Evolutionary conservation across 1,140 invertebrate species (phyloP).

Genomic region (Zaprionus camerounensis): DNA sequence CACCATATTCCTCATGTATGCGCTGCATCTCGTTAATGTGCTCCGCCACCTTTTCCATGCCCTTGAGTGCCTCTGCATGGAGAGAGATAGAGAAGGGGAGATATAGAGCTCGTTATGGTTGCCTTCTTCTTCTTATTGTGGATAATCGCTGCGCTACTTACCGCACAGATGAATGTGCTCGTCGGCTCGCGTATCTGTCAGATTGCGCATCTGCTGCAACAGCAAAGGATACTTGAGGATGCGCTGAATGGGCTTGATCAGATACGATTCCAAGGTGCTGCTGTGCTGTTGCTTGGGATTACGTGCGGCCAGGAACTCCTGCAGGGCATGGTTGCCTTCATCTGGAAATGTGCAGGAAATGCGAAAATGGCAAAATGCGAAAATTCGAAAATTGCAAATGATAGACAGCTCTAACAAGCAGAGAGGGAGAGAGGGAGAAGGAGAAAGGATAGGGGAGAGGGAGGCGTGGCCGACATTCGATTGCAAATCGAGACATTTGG

Average conservation of each 20-base stretch:
- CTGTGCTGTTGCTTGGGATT: conserved; percentile 98
- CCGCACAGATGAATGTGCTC: conserved; percentile 97
- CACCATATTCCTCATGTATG: conserved; percentile 99
- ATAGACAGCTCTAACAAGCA: background rate
- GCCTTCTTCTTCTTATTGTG: background rate
- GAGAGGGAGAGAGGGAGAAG: background rate
- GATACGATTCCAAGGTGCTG: conserved; percentile 97
- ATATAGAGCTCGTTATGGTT: background rate
- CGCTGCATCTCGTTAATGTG: conserved; percentile 99
- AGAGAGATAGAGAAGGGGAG: background rate
- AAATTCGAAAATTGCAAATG: conserved; percentile 33
- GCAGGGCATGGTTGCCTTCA: conserved; percentile 97
- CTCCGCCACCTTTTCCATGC: conserved; percentile 99
- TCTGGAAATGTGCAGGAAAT: conserved; percentile 85
- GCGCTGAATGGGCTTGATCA: conserved; percentile 99
- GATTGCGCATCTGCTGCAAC: conserved; percentile 96
- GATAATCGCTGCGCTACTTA: conserved; percentile 84
- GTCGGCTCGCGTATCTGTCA: conserved; percentile 95
- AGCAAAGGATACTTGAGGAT: conserved; percentile 99
- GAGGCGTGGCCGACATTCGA: conserved; percentile 8
- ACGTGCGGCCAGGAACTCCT: conserved; percentile 96
- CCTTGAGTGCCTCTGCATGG: conserved; percentile 92
- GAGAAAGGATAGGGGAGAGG: too few relatives aligned
- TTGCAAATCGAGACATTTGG: conserved; percentile 73
- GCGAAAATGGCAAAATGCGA: conserved; percentile 5